Conservation (phyloP, 2,113 vertebrate genomes). For the Lagopus muta region DNA sequence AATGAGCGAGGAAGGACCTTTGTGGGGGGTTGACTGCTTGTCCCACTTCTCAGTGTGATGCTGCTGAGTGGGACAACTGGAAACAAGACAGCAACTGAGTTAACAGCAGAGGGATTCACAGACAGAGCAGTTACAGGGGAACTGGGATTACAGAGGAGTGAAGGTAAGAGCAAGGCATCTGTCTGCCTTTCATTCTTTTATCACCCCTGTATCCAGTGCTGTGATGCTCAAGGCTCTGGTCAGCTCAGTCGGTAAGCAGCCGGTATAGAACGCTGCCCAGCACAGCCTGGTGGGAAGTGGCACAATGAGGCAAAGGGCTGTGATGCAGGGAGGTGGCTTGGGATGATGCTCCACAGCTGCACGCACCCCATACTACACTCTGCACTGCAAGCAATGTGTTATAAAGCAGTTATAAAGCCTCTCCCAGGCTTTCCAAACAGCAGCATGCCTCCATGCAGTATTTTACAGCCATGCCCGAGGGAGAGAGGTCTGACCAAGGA, state of each 20-base stretch:
- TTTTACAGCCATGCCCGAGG: neutral
- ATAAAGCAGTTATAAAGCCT: neutral
- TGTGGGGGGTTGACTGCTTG: neutral
- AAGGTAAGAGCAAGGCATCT: neutral
- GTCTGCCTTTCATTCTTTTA: neutral
- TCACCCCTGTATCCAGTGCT: fast-evolving
- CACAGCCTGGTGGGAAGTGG: fast-evolving
- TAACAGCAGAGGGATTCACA: fast-evolving
- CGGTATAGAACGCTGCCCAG: fast-evolving
- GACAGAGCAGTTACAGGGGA: neutral
- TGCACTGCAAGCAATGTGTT: neutral
- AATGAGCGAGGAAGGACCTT: neutral
- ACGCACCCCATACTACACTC: neutral
- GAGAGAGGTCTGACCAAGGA: neutral
- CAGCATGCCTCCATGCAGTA: neutral
- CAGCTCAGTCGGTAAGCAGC: neutral
- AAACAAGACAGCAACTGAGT: neutral
- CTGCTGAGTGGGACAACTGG: neutral
- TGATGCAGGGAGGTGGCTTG: neutral
- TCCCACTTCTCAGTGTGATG: neutral
- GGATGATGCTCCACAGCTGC: no score
- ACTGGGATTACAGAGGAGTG: neutral
- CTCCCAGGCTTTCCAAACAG: neutral
- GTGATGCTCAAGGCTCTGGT: neutral
- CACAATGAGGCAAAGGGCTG: neutral